phyloP scores from a whole-genome alignment of 1,140 invertebrate species.

The Brachystomella parvula region DNA sequence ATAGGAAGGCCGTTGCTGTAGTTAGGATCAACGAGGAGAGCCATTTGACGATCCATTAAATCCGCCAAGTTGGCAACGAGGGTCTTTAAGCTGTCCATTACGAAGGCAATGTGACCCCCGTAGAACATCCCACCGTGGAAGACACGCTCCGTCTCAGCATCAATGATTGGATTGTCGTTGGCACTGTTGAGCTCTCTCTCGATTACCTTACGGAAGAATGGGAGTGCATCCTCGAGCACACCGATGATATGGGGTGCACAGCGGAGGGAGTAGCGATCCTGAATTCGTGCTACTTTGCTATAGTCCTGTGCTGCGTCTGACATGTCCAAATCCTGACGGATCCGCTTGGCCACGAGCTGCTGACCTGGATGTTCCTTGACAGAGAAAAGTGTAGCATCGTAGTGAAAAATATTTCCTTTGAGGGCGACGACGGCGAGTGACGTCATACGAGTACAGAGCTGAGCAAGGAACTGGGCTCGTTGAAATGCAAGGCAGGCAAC shows the following conservation, averaged over 20 bases:
- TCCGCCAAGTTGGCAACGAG: slow-evolving; percentile 15
- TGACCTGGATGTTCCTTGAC: slow-evolving; percentile 15
- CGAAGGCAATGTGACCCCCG: slow-evolving; percentile 17
- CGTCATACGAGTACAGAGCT: slow-evolving; percentile 2
- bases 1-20: slow-evolving; percentile 20
- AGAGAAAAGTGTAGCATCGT: slow-evolving; percentile 14
- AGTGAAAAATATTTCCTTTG: slow-evolving; percentile 16
- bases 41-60: slow-evolving; percentile 16
- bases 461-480: neutral
- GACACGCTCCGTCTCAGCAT: slow-evolving; percentile 1
- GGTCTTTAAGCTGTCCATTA: slow-evolving; percentile 14
- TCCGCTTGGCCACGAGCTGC: slow-evolving; percentile 8
- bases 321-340: slow-evolving; percentile 1
- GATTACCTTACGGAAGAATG: slow-evolving; percentile 11
- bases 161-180: slow-evolving; percentile 21
- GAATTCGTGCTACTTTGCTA: slow-evolving; percentile 2
- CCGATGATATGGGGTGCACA: slow-evolving; percentile 19
- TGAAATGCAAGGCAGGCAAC: slow-evolving; percentile 12
- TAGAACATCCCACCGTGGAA: slow-evolving; percentile 16
- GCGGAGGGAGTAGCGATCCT: slow-evolving; percentile 18
- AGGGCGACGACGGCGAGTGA: slow-evolving; percentile 3
- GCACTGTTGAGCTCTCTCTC: slow-evolving; percentile 10
- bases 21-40: slow-evolving; percentile 11
- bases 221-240: slow-evolving; percentile 10
- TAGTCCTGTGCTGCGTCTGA: neutral